phyloP scores from a whole-genome alignment of 2,888 invertebrate genomes.

The Pimpla rufipes region DNA sequence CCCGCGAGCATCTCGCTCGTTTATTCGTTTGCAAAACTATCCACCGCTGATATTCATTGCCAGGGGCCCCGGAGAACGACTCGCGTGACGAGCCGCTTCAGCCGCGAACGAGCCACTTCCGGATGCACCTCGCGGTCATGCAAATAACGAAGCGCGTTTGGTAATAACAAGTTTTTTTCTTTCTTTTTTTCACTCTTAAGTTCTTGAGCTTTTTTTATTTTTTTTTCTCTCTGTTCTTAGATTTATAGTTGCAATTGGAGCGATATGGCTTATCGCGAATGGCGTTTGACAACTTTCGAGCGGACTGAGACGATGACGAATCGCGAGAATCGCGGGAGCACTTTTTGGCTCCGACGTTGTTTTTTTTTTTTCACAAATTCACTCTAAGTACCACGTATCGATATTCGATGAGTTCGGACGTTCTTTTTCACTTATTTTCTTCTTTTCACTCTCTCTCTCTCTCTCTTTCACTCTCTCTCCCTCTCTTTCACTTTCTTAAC shows the following conservation, averaged over 20 bases:
- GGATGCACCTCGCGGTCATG: neutral
- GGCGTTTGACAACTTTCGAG: constrained; percentile 22
- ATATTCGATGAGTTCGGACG: constrained; percentile 1
- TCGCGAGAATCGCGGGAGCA: neutral
- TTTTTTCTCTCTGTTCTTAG: neutral
- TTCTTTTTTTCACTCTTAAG: neutral
- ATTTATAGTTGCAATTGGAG: constrained; percentile 14
- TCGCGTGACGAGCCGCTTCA: neutral
- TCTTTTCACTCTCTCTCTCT: neutral
- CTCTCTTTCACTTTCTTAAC: neutral
- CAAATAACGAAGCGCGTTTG: neutral
- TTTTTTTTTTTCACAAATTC: constrained; percentile 12
- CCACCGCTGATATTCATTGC: constrained; percentile 29
- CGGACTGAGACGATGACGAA: neutral
- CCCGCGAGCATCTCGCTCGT: constrained; percentile 28
- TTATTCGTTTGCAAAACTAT: constrained; percentile 55
- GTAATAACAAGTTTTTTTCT: neutral
- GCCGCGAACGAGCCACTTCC: neutral
- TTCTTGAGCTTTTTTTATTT: constrained; percentile 18
- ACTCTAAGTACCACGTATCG: constrained; percentile 6
- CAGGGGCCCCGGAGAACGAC: neutral
- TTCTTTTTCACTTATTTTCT: neutral
- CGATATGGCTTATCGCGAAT: constrained; percentile 27
- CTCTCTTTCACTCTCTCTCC: neutral
- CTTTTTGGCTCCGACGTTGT: neutral